Percentiles rank a stretch among this genome's conserved stretches.
Conservation (phyloP, 2,888 invertebrate species). For the Anoncus sp. region DNA sequence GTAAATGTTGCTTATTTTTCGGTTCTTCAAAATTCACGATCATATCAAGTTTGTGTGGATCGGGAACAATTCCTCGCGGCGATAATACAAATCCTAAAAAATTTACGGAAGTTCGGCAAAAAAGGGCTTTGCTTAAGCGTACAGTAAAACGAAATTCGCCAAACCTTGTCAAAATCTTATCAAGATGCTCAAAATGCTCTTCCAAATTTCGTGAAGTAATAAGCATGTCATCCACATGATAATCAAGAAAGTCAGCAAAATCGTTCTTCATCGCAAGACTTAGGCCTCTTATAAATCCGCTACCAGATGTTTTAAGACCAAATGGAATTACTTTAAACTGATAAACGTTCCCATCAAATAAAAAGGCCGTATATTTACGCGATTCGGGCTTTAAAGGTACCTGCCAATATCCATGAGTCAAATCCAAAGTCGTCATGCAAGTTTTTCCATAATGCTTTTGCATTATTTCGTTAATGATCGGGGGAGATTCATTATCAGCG, state of each 20-base stretch:
- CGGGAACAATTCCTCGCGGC: too few relatives aligned
- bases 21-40: too few relatives aligned
- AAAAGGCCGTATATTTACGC: slow-evolving; percentile 63
- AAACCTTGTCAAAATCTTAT: slow-evolving; percentile 60
- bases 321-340: slow-evolving; percentile 73
- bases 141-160: slow-evolving; percentile 65
- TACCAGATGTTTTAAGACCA: slow-evolving; percentile 70
- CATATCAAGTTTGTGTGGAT: too few relatives aligned
- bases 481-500: slow-evolving; percentile 38
- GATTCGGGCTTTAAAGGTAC: slow-evolving; percentile 20
- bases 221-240: slow-evolving; percentile 74
- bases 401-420: slow-evolving; percentile 49
- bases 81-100: slow-evolving; percentile 51
- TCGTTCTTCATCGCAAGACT: slow-evolving; percentile 50
- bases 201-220: slow-evolving; percentile 67
- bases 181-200: slow-evolving; percentile 64
- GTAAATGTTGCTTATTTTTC: too few relatives aligned
- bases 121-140: slow-evolving; percentile 30
- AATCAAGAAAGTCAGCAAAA: slow-evolving; percentile 66
- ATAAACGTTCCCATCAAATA: slow-evolving; percentile 64
- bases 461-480: slow-evolving; percentile 42
- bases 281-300: slow-evolving; percentile 61
- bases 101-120: slow-evolving; percentile 53
- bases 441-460: slow-evolving; percentile 43
- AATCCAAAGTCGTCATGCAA: slow-evolving; percentile 21